Evolutionary conservation across 2,113 vertebrate species (phyloP).

Genomic region (Muntiacus muntjak): DNA sequence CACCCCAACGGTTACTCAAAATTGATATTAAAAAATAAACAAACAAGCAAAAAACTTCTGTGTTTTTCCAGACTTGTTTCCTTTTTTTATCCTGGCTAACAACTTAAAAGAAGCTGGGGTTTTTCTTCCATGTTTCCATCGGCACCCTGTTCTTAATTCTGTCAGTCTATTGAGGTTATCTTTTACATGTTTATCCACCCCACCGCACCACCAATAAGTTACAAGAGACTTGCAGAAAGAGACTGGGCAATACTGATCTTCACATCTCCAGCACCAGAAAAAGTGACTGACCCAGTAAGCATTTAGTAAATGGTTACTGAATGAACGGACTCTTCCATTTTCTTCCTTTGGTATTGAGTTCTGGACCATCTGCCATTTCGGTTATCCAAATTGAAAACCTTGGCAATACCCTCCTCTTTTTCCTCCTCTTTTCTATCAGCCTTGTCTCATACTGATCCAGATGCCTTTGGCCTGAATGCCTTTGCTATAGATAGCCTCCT

Average conservation of each 20-base stretch:
- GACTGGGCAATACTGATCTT: neutral
- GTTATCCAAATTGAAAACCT: neutral
- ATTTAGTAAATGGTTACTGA: neutral
- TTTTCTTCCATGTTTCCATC: neutral
- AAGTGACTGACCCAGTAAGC: neutral
- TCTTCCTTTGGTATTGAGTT: neutral
- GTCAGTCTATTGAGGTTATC: neutral
- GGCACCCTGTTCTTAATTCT: neutral
- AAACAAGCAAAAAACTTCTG: neutral
- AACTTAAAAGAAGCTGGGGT: neutral
- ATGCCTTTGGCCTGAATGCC: neutral
- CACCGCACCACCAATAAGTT: neutral
- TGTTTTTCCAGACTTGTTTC: neutral
- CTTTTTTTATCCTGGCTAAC: neutral
- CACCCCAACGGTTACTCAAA: neutral
- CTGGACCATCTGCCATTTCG: neutral
- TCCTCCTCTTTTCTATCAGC: neutral
- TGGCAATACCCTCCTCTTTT: neutral
- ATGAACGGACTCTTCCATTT: neutral
- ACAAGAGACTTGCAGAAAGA: neutral
- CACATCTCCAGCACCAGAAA: neutral
- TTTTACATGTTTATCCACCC: neutral
- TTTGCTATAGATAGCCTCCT: neutral
- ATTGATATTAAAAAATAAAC: neutral
- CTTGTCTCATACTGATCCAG: neutral